Evolutionary conservation across 2,113 vertebrate genomes (phyloP), one percentile per base, ranked within the genome.

Genomic region (human (Homo sapiens)): DNA sequence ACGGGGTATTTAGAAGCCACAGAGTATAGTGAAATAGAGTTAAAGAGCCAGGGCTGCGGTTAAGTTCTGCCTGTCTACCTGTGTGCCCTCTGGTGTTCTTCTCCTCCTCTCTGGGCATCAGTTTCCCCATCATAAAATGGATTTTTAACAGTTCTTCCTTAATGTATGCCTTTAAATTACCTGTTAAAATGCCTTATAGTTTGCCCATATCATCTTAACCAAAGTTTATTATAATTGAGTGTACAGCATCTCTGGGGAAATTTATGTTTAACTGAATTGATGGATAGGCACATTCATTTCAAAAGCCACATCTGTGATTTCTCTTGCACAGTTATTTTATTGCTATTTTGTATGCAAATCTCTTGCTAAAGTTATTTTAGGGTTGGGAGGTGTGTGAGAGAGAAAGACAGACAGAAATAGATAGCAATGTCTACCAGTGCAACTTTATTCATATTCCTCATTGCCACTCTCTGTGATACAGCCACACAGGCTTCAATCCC

Each of bases 31-130:
- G 68, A 86, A 45, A 73, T 16, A 6, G 11, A 68, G 4, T 22
- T 0, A 8, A 72, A 75, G 50, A 68, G 5, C 13, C 45, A 43
- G 30, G 45, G 1, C 43, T 20, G 17, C 0, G 0, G 4, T 10
- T 10, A 3, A 5, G 12, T 57, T 82, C 52, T 90, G 9, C 10
- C 30, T 9, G 0, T 30, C 61, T 22, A 25, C 17, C 45, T 14
- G 2, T 6, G 9, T 18, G 10, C 16, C 57, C 14, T n/a, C 25
- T 0, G 38, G 16, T 30, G 25, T 8, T 50, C 40, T 6, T 23
- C 43, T 64, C 8, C 11, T 82, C 22, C 35, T 93, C 82, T 90
- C 30, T 8, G 35, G 32, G 8, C 43, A 9, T 89, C 89, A 6
- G 87, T 55, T 70, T 94, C 70, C 50, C 66, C 40, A 38, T 23